A percentile compares a stretch with the other conserved stretches of the same genome.
Conservation (phyloP, 2,888 invertebrate genomes). For the Scaptomyza cyrtandrae region DNA sequence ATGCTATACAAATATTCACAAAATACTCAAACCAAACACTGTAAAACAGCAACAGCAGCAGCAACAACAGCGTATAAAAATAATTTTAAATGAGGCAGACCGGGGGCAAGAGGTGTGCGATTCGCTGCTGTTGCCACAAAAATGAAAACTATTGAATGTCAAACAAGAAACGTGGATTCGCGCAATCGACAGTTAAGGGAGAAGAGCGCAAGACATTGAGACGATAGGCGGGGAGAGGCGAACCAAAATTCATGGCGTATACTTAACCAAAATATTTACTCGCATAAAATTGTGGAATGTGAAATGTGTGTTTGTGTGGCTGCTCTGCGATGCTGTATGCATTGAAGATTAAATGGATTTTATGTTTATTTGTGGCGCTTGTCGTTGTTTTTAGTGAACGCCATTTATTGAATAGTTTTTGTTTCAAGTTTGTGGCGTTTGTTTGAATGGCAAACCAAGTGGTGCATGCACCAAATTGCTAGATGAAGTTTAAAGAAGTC, state of each 20-base stretch:
- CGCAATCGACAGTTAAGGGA: constrained; percentile 36
- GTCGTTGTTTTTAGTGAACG: constrained; percentile 16
- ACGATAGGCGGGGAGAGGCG: not conserved
- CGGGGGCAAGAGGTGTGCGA: not conserved
- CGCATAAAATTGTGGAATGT: constrained; percentile 42
- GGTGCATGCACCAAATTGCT: constrained; percentile 40
- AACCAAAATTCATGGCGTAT: constrained; percentile 54
- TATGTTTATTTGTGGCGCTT: constrained; percentile 63
- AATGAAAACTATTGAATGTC: constrained; percentile 74
- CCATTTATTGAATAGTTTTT: constrained; percentile 31
- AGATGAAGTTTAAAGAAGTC: constrained; percentile 32
- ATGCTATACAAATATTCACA: constrained; percentile 75
- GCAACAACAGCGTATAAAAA: constrained; percentile 64
- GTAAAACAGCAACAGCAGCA: constrained; percentile 7
- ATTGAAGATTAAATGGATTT: constrained; percentile 73
- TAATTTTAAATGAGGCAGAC: constrained; percentile 69
- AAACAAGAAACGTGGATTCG: constrained; percentile 71
- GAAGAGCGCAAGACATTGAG: not conserved
- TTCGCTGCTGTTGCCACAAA: constrained; percentile 43
- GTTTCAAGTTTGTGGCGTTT: constrained; percentile 29
- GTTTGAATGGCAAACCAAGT: constrained; percentile 36
- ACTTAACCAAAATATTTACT: constrained; percentile 73
- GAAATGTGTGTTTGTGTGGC: constrained; percentile 16
- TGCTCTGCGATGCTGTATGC: constrained; percentile 38
- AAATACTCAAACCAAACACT: constrained; percentile 54